Conservation (phyloP, 2,113 vertebrate genomes). For the Etheostoma cragini region DNA sequence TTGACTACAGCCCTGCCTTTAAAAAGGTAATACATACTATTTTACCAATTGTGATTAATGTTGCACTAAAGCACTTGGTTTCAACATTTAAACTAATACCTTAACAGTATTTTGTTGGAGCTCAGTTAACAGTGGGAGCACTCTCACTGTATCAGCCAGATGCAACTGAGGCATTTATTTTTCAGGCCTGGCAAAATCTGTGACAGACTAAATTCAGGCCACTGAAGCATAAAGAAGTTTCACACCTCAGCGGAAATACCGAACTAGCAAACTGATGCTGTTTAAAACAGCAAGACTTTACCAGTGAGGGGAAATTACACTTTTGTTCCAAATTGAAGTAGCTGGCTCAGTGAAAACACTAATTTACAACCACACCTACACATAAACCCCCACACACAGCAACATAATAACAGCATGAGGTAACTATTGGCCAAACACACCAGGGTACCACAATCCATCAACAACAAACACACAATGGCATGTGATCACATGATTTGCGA, state of each 20-base stretch:
- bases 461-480: conserved; percentile 54
- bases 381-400: conserved; percentile 17
- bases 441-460: conserved; percentile 51
- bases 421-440: conserved; percentile 48
- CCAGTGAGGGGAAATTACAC: not conserved
- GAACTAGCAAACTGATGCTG: conserved; percentile 20
- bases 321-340: conserved; percentile 31
- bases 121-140: conserved; percentile 25
- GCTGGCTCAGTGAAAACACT: conserved; percentile 33
- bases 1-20: no score
- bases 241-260: conserved; percentile 48
- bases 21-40: not conserved
- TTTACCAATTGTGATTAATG: conserved; percentile 17
- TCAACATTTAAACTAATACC: conserved; percentile 17
- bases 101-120: conserved; percentile 20
- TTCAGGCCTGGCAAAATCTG: conserved; percentile 45
- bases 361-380: conserved; percentile 28
- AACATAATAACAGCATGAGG: conserved; percentile 38
- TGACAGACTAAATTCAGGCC: conserved; percentile 26
- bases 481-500: conserved; percentile 56
- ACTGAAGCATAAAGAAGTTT: conserved; percentile 47
- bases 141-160: conserved; percentile 38
- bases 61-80: conserved; percentile 22
- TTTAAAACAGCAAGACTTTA: conserved; percentile 20
- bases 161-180: conserved; percentile 19